Percentiles rank a stretch among this genome's conserved stretches.
Conservation (phyloP, 2,888 invertebrate species). For the Pachycephus smyrnensis region DNA sequence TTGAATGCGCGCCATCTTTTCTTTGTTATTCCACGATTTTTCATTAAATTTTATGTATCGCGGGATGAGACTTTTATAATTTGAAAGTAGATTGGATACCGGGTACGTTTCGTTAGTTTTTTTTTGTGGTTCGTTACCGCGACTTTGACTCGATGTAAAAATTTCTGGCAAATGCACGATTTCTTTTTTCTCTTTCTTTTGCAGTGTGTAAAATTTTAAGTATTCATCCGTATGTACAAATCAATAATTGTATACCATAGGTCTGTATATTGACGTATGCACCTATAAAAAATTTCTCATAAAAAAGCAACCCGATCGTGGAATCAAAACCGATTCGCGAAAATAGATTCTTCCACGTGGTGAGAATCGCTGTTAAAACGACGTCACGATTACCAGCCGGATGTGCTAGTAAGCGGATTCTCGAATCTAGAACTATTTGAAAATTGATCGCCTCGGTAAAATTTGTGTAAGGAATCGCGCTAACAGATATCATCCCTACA, state of each 20-base stretch:
- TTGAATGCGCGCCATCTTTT: background rate
- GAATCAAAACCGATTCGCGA: background rate
- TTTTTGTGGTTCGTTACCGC: background rate
- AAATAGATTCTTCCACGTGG: background rate
- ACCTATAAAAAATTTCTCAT: constrained; percentile 20
- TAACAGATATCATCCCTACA: background rate
- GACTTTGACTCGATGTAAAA: background rate
- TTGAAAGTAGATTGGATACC: background rate
- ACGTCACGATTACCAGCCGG: background rate
- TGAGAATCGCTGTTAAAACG: background rate
- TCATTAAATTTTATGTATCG: background rate
- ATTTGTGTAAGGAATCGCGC: background rate
- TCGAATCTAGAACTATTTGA: background rate
- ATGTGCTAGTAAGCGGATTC: background rate
- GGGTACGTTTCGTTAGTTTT: background rate
- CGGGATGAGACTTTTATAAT: background rate
- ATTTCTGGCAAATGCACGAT: background rate
- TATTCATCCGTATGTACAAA: background rate
- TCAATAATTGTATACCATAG: background rate
- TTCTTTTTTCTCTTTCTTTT: background rate
- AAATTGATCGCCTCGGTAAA: constrained; percentile 1
- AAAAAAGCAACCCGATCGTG: constrained; percentile 14
- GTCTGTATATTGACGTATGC: constrained; percentile 4
- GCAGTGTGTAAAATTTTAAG: background rate
- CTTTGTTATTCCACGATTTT: background rate